Evolutionary conservation across 2,113 vertebrate genomes (phyloP).

Genomic region (Pithys albifrons): DNA sequence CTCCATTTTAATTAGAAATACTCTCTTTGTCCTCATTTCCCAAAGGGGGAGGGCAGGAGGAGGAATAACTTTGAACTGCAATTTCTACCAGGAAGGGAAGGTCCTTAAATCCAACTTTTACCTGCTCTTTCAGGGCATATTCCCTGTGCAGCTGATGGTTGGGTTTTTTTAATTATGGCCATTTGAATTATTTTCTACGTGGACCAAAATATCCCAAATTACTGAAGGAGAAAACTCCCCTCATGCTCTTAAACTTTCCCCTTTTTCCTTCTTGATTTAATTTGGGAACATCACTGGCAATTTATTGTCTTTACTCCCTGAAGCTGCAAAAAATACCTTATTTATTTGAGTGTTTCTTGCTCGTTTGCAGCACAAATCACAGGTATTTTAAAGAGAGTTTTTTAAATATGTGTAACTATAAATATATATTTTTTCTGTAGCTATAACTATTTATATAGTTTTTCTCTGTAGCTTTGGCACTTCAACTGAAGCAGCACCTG

Average conservation of each 20-base stretch:
- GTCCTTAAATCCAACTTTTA: background rate
- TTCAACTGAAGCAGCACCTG: background rate
- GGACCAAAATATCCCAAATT: background rate
- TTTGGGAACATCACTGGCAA: background rate
- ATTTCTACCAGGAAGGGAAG: background rate
- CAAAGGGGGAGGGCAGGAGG: background rate
- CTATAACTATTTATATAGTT: too few species aligned
- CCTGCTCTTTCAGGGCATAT: background rate
- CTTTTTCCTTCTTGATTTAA: background rate
- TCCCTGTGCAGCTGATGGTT: background rate
- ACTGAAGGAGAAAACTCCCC: background rate
- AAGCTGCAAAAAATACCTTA: background rate
- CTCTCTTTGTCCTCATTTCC: background rate
- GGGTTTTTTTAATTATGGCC: background rate
- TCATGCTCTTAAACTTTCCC: background rate
- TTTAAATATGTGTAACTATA: background rate
- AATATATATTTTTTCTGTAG: background rate
- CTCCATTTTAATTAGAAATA: background rate
- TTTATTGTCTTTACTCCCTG: background rate
- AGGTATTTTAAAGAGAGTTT: background rate
- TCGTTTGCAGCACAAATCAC: background rate
- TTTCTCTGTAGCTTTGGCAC: background rate
- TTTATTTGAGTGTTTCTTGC: background rate
- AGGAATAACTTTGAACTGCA: background rate
- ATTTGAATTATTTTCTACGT: background rate